These are phyloP conservation scores for Chelon auratus DNA, from an alignment of 2,797 vertebrate genomes.

Conservation along the genomic window DNA sequence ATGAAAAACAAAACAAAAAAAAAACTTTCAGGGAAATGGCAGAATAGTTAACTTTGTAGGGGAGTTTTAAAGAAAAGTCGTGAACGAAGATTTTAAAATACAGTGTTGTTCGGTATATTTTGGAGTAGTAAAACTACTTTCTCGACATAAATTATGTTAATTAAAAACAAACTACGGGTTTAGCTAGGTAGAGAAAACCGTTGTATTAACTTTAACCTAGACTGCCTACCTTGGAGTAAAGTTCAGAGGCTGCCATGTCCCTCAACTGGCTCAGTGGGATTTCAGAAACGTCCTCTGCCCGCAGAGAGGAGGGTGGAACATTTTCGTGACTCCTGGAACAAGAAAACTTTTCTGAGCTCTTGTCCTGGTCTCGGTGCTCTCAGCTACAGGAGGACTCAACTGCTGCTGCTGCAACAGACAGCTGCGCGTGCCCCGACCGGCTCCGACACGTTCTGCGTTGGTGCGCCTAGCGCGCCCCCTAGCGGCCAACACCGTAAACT, in stretches of 20 bases:
- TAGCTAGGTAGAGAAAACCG: constrained; percentile 15
- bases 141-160: neutral
- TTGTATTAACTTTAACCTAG: constrained; percentile 10
- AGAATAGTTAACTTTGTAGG: neutral
- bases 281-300: constrained; percentile 5
- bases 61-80: neutral
- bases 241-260: constrained; percentile 84
- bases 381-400: neutral
- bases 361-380: neutral
- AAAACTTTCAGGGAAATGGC: neutral
- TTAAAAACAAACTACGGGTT: neutral
- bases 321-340: neutral
- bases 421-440: constrained; percentile 41
- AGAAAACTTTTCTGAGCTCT: constrained; percentile 9
- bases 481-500: neutral
- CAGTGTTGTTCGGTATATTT: neutral
- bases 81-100: neutral
- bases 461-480: neutral
- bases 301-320: neutral
- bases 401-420: constrained; percentile 26
- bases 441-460: constrained; percentile 2
- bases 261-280: neutral
- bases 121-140: neutral
- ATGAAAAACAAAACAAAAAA: too few species aligned
- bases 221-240: constrained; percentile 73